Percentiles rank a stretch among this genome's conserved stretches.
These are phyloP conservation scores for Metridium senile DNA, from an alignment of 92 coral and sea anemone species.

Conservation along the genomic window DNA sequence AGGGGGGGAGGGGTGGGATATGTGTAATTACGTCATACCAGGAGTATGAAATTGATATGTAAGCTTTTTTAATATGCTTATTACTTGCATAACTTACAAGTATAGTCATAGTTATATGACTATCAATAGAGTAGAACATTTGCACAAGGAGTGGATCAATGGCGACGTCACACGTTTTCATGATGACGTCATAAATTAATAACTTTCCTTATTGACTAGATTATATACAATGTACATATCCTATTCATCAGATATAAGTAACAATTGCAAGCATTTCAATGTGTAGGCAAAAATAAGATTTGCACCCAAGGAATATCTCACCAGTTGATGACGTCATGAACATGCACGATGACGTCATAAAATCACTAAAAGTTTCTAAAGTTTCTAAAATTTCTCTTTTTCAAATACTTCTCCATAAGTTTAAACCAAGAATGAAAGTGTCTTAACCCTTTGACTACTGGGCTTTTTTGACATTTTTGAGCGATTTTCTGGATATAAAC, in stretches of 20 bases:
- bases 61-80: neutral
- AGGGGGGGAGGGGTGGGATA: constrained; percentile 29
- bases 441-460: too few relatives aligned
- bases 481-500: too few relatives aligned
- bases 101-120: neutral
- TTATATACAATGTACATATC: neutral
- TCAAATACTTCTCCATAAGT: too few relatives aligned
- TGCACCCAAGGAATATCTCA: neutral
- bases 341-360: neutral
- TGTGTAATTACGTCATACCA: neutral
- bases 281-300: neutral
- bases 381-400: too few relatives aligned
- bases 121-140: constrained; percentile 2
- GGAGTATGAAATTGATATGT: constrained; percentile 20
- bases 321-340: neutral
- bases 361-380: too few relatives aligned
- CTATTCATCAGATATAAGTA: constrained; percentile 8
- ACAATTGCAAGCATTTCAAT: constrained; percentile 15
- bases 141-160: neutral
- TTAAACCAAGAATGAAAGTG: too few relatives aligned
- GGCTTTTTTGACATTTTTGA: too few relatives aligned
- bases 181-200: neutral
- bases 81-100: neutral
- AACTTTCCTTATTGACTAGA: neutral
- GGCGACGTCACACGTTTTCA: neutral